Evolutionary conservation across 2,888 invertebrate species (phyloP).

Genomic region (Bombylius major): DNA sequence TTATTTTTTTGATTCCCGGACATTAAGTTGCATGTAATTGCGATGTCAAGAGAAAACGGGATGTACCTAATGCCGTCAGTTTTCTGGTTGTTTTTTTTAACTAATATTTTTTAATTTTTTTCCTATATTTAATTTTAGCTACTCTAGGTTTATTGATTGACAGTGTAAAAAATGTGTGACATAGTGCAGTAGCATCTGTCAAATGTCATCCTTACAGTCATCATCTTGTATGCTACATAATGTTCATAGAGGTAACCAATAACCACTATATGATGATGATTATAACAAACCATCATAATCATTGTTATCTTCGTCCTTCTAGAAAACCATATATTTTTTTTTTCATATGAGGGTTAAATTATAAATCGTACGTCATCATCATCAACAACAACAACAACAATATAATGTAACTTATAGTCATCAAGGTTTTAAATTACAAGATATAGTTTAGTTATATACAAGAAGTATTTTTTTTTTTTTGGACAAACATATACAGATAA

Average conservation of each 20-base stretch:
- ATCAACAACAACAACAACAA: too few relatives aligned
- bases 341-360: background rate
- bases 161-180: background rate
- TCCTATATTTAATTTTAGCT: too few relatives aligned
- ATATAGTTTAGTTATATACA: too few relatives aligned
- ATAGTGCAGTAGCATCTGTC: background rate
- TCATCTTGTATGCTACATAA: background rate
- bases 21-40: background rate
- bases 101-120: too few relatives aligned
- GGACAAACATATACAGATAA: too few relatives aligned
- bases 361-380: background rate
- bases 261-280: background rate
- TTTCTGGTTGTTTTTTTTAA: background rate
- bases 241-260: background rate
- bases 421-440: background rate
- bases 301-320: background rate
- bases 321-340: background rate
- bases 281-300: background rate
- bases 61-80: background rate
- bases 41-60: background rate
- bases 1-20: background rate
- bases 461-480: too few relatives aligned
- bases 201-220: background rate
- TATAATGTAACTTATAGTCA: too few relatives aligned
- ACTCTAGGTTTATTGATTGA: background rate